Percentiles rank a stretch among this genome's conserved stretches.
Conservation (phyloP, 2,888 invertebrate genomes). For the Tanypteryx hageni region DNA sequence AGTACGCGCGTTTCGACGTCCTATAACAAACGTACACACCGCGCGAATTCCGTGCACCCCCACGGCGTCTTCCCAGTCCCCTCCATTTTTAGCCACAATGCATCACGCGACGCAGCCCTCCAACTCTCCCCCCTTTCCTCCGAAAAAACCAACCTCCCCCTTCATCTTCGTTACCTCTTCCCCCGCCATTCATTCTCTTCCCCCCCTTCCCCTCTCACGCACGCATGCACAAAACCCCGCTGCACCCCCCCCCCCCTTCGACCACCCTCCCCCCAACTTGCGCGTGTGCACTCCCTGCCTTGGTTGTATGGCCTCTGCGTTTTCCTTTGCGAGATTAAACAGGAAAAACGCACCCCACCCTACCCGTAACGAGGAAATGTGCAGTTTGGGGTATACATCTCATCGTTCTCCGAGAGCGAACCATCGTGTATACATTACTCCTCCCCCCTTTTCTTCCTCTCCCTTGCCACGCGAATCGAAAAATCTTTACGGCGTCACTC, state of each 20-base stretch:
- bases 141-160: neutral
- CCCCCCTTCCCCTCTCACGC: neutral
- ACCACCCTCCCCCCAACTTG: neutral
- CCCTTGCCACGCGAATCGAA: neutral
- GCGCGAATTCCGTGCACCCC: neutral
- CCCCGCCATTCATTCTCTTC: neutral
- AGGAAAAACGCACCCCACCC: neutral
- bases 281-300: neutral
- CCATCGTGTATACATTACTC: too few relatives aligned
- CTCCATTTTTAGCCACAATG: neutral
- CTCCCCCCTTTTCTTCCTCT: neutral
- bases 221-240: neutral
- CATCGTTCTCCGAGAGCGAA: neutral
- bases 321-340: conserved; percentile 4
- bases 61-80: neutral
- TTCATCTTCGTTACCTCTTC: neutral
- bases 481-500: neutral
- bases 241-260: neutral
- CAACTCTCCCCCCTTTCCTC: neutral
- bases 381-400: neutral
- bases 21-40: neutral
- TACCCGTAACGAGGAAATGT: conserved; percentile 15
- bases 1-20: neutral
- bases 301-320: conserved; percentile 5
- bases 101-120: conserved; percentile 33